Evolutionary conservation across 2,797 vertebrate genomes (phyloP), one percentile per base, ranked within the genome.

Genomic region (Myotis daubentonii): DNA sequence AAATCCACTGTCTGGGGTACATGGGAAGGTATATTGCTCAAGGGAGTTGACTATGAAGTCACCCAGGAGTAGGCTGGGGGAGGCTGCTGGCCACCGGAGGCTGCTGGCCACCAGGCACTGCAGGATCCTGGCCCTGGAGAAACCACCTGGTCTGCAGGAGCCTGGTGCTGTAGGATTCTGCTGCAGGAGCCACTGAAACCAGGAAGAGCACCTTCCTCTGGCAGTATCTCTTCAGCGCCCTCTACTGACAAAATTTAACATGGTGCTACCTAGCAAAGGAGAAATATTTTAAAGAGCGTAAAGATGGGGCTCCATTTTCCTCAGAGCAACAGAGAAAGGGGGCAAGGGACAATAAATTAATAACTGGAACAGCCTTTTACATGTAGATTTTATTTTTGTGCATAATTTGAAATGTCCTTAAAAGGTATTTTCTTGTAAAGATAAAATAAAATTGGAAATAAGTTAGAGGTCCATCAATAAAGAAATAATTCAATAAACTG

Each of bases 401-500:
- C 49, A 28, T 80, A 44, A 88, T 41, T 79, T 83, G 51, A 62
- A 23, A 57, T 49, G 47, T 75, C 30, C 51, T 75, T 84, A 80
- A 95, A 60, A 3, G 82, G 36, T 72, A 38, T 62, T 75, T 66
- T 49, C 47, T 49, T 72, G 30, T 89, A 82, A 82, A 86, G n/a
- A 28, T 33, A 65, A 84, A 87, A 30, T 47, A 65, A 89, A 84
- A 49, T 71, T 89, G 70, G 75, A 81, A 92, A 41, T 86, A 87
- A 85, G 4, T 51, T 85, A 41, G 74, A 85, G 25, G 23, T 41
- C 22, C 10, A 23, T 87, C 38, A 70, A 30, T 92, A 89, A 82
- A 65, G 36, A 78, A 83, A 57, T 92, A 8, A 81, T 82, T 92
- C 25, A 71, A 53, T 94, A 55, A 47, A 80, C 53, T 68, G 12